Evolutionary conservation across 92 coral and sea anemone species (phyloP), one percentile per base, ranked within the genome.

Genomic region (Zoanthus sansibaricus): DNA sequence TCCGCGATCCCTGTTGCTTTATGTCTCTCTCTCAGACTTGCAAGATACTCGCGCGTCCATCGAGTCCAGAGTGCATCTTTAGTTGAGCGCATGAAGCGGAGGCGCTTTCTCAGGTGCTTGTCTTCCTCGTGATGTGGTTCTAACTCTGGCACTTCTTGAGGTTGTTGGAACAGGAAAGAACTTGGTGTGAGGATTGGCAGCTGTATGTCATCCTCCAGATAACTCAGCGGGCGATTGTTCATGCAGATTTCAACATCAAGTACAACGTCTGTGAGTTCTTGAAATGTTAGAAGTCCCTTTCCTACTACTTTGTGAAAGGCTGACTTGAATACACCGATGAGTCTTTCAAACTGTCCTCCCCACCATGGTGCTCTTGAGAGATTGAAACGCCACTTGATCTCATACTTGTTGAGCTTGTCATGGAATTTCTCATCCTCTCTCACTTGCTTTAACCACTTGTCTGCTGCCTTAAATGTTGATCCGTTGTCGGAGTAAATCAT

Each of bases 51-150:
- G 17, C 71, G 64, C 16, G 87, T 80, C 87, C 91, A 88, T 47
- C 68, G 90, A n/a, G 67, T 68, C 86, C 86, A 87, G 66, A 87
- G 77, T 33, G 70, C 77, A 44, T 87, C 86, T 25, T 87, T 87
- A 45, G 86, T 79, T 21, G 71, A 33, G 25, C 42, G 30, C 72
- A 87, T 47, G 71, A 79, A 79, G 45, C 55, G 69, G 46, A 84
- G 86, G 75, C 86, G 68, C 54, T 79, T 87, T 54, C 68, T 42
- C 14, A 87, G 59, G 76, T 87, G 82, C 58, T 56, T 51, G 48
- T 82, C 82, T 21, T 46, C 48, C 3, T 54, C 45, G 55, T 73
- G 76, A 10, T 73, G 76, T 1, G 82, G 82, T 67, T 84, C 56
- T 30, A 84, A 30, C 49, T 82, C 71, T 3, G 91, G 83, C 45